Evolutionary conservation across 2,888 invertebrate genomes (phyloP).

Genomic region (Vanessa cardui): DNA sequence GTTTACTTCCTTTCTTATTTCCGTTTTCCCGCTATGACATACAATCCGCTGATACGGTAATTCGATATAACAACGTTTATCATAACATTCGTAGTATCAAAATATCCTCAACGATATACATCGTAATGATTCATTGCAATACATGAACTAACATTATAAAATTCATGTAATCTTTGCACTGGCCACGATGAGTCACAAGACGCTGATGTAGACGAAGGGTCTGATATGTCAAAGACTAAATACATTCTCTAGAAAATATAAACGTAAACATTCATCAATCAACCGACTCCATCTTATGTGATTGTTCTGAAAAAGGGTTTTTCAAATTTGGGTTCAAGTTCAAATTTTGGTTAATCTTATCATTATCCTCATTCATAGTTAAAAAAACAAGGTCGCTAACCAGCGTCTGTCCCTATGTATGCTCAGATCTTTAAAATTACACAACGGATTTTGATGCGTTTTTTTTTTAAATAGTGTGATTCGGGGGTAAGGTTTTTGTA

Average conservation of each 20-base stretch:
- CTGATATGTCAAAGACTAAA: constrained; percentile 40
- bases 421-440: no score
- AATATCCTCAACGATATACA: constrained; percentile 28
- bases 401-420: no score
- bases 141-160: constrained; percentile 41
- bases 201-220: constrained; percentile 37
- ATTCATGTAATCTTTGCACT: constrained; percentile 57
- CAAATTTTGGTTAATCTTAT: no score
- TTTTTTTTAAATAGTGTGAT: no score
- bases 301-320: no score
- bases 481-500: no score
- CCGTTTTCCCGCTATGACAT: constrained; percentile 8
- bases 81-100: constrained; percentile 20
- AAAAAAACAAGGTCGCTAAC: no score
- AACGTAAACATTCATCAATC: background rate
- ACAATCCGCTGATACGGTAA: background rate
- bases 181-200: constrained; percentile 46
- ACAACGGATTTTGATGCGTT: no score
- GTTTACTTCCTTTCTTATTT: constrained; percentile 26
- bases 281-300: no score
- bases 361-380: no score
- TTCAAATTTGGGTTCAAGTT: no score
- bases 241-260: constrained; percentile 3
- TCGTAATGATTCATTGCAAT: constrained; percentile 22
- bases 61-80: constrained; percentile 14